phyloP scores from a whole-genome alignment of 2,888 invertebrate species.

The Tenthredo amoena region DNA sequence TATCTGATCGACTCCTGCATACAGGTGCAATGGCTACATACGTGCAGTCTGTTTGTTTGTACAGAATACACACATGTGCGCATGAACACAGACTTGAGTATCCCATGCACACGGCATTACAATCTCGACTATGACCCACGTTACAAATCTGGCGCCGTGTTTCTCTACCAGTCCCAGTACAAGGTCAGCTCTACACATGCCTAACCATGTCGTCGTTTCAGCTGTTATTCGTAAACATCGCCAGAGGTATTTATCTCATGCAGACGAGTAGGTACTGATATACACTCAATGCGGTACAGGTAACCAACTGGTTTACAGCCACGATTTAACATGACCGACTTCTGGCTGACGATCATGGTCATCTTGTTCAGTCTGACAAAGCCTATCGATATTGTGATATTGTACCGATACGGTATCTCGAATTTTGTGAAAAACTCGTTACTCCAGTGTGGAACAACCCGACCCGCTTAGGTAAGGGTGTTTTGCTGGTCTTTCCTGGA shows the following conservation, averaged over 20 bases:
- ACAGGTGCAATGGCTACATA: background rate
- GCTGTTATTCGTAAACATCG: slow-evolving; percentile 41
- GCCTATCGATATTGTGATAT: background rate
- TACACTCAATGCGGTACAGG: background rate
- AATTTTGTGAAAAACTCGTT: background rate
- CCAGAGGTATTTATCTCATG: slow-evolving; percentile 22
- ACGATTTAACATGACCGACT: background rate
- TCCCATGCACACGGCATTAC: background rate
- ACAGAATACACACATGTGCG: background rate
- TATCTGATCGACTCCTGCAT: background rate
- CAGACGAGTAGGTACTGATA: background rate
- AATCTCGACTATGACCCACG: background rate
- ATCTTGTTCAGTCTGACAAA: background rate
- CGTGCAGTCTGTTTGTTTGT: background rate
- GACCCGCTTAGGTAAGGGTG: background rate
- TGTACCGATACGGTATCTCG: background rate
- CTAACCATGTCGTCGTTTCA: background rate
- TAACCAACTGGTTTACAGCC: background rate
- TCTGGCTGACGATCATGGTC: background rate
- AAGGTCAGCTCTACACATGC: slow-evolving; percentile 25
- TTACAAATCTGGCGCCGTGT: slow-evolving; percentile 3
- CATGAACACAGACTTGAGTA: background rate
- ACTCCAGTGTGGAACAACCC: no score
- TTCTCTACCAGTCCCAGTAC: slow-evolving; percentile 13
- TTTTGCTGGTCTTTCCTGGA: background rate